Percentiles rank a stretch among this genome's conserved stretches.
Evolutionary conservation across 2,888 invertebrate genomes (phyloP).

Genomic region (Plebejus anna): DNA sequence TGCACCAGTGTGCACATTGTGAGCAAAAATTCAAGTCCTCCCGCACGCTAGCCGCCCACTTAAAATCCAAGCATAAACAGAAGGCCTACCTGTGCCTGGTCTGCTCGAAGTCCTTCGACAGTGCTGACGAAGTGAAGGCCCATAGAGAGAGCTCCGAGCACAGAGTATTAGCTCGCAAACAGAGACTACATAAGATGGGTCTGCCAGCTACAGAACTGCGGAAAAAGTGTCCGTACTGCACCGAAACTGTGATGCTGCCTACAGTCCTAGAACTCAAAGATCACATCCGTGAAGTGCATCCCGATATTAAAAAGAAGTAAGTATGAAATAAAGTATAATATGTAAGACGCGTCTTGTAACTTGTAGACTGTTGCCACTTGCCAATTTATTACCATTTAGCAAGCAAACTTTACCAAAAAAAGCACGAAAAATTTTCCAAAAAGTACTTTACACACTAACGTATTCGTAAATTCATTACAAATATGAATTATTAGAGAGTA

Average conservation of each 20-base stretch:
- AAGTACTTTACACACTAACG: too few relatives aligned
- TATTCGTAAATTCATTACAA: too few relatives aligned
- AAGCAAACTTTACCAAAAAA: too few relatives aligned
- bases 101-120: conserved; percentile 82
- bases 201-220: conserved; percentile 56
- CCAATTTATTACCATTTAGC: too few relatives aligned
- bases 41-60: conserved; percentile 84
- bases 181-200: conserved; percentile 60
- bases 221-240: conserved; percentile 82
- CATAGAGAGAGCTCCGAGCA: conserved; percentile 85
- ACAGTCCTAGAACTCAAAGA: conserved; percentile 80
- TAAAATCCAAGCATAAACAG: conserved; percentile 80
- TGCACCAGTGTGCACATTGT: conserved; percentile 82
- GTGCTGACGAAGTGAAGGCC: conserved; percentile 79
- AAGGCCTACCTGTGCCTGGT: conserved; percentile 83
- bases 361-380: too few relatives aligned
- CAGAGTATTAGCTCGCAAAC: conserved; percentile 75
- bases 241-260: conserved; percentile 60
- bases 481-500: too few relatives aligned
- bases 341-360: too few relatives aligned
- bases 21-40: conserved; percentile 80
- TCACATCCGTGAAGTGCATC: conserved; percentile 82
- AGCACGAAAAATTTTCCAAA: too few relatives aligned
- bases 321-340: conserved; percentile 34
- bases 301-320: conserved; percentile 82